Evolutionary conservation across 2,113 vertebrate species (phyloP), one percentile per base, ranked within the genome.

Genomic region (Coregonus clupeaformis): DNA sequence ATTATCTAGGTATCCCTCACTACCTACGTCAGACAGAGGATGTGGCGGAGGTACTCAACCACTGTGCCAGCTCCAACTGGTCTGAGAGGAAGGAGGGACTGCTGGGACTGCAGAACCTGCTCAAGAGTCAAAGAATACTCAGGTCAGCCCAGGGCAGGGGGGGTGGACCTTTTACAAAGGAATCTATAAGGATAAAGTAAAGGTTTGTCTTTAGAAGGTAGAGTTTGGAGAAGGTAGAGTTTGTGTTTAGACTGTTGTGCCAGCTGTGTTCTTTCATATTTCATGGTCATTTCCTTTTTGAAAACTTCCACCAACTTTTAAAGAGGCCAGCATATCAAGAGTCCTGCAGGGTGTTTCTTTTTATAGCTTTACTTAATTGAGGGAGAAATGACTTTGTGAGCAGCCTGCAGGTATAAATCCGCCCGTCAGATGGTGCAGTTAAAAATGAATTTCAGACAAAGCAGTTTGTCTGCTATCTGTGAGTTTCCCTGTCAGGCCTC

Each of bases 21-120:
- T 98, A 97, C 82, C 91, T 99, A 87, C 94, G 97, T 0, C 97
- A 99, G 87, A 98, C 96, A 0, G 97, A 99, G 77, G 97, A 99
- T 0, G 98, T 99, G 79, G 98, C 97, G 0, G 98, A 99, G 89
- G 96, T 99, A 76, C 92, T 99, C 36, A 99, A 99, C 89, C 98
- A 98, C 90, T 99, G 98, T 22, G 98, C 97, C 78, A 98, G 97
- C 89, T 96, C 97, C 87, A 99, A 98, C 90, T 99, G 98, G 97
- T 97, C 97, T 1, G 98, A 99, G 86, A 94, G 98, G 88, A 99
- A 99, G 75, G 98, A 99, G 80, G 98, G 98, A 1, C 94, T 99
- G 25, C 92, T 99, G 77, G 98, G 97, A 47, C 92, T 99, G 79
- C 98, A 98, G 87, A 99, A 98, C 78, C 92, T 99, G 20, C 91